Base-by-base conservation (phyloP, 1,140 invertebrate genomes). In the Caerostris extrusa region DNA sequence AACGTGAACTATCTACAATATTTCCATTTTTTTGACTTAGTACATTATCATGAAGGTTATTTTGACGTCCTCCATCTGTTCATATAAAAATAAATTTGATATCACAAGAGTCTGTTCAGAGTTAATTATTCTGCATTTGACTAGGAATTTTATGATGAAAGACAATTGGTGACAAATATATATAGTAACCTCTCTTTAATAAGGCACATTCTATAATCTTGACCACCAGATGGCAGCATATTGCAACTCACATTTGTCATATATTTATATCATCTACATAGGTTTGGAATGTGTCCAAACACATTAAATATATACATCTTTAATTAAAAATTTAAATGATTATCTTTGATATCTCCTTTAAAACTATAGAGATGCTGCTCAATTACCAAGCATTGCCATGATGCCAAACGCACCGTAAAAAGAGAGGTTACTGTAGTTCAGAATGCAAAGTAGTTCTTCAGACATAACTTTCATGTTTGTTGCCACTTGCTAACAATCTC, bases 391-490 rank as follows among this genome's bases (percentile, higher is more conserved):
- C 34, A 34, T 34, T 34, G 34, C 34, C 34, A 34, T 34, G 34
- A 2, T 34, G 34, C 34, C 34, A 34, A 34, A 34, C 34, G 3
- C 3, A 64, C 7, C 61, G 17, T 64, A 17, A 2, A 10, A 10
- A 64, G 61, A 10, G 61, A 64, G 17, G 17, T 64, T 64, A 17
- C 61, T 64, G 61, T 7, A 17, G 12, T 19, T 56, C 55, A 7
- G n/a, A 17, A 34, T 34, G 5, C 10, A 12, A 77, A 77, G 50
- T 53, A 10, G 34, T 53, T 60, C 10, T 60, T 94, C 90, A 94
- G 1, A 94, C 93, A 58, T 94, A 94, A 19, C 93, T 94, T 56
- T 94, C 93, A 69, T 90, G 87, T 77, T 86, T 90, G 7, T 60
- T 90, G 64, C 58, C 89, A 34, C 57, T 67, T 3, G 93, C 87